Conservation (phyloP, 1,140 invertebrate genomes). For the Drosophila virilis region DNA sequence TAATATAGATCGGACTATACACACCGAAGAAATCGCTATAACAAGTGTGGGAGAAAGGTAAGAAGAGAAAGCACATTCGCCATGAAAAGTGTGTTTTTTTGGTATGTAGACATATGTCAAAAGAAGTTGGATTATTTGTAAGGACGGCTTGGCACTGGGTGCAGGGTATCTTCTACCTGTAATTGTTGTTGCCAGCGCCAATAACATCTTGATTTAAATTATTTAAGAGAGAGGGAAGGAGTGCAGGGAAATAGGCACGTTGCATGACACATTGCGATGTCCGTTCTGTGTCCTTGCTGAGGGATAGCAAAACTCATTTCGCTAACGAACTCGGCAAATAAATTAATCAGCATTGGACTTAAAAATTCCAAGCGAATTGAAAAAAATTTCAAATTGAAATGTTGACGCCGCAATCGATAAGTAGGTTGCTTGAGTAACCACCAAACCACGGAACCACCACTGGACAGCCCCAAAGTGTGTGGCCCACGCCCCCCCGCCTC, state of each 20-base stretch:
- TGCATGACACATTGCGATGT: conserved; percentile 66
- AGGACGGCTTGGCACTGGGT: too few relatives aligned
- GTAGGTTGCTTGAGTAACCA: neutral
- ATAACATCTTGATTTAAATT: conserved; percentile 73
- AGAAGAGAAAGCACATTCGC: too few relatives aligned
- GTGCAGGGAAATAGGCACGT: conserved; percentile 23
- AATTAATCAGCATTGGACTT: conserved; percentile 67
- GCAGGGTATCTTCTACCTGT: neutral
- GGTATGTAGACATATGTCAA: too few relatives aligned
- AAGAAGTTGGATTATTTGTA: too few relatives aligned
- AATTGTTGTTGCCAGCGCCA: conserved; percentile 48
- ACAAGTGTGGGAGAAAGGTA: too few relatives aligned
- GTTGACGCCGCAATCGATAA: conserved; percentile 65
- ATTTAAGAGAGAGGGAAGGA: conserved; percentile 46
- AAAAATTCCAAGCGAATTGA: conserved; percentile 46
- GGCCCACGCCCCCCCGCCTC: neutral
- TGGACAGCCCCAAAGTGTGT: conserved; percentile 24
- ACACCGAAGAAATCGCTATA: too few relatives aligned
- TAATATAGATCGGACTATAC: too few relatives aligned
- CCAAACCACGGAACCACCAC: neutral
- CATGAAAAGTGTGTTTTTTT: too few relatives aligned
- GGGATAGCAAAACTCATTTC: neutral
- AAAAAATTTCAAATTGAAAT: conserved; percentile 59
- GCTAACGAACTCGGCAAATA: conserved; percentile 50
- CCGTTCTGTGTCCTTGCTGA: conserved; percentile 40